These are phyloP conservation scores for Erinaceus europaeus DNA, from an alignment of 2,113 vertebrate genomes.

Conservation along the genomic window DNA sequence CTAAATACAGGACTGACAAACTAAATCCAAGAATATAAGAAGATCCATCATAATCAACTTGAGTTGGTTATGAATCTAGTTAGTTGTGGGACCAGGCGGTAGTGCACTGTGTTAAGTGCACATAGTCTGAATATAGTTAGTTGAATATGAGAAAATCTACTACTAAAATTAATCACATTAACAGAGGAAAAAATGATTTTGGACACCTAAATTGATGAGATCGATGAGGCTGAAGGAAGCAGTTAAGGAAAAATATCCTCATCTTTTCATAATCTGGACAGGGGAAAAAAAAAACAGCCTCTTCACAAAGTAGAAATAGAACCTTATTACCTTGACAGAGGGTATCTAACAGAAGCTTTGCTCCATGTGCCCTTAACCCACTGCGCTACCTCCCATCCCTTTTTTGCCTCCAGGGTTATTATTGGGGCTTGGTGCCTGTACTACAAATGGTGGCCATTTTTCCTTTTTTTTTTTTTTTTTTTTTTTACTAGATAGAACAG, in stretches of 20 bases:
- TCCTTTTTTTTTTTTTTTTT: too few species aligned
- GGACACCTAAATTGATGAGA: background rate
- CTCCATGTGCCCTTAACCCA: too few species aligned
- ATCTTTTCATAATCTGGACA: background rate
- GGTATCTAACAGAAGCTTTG: background rate
- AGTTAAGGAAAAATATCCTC: background rate
- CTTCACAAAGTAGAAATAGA: background rate
- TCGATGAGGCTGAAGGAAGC: background rate
- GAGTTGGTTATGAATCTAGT: too few species aligned
- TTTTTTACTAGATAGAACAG: too few species aligned
- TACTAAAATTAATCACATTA: background rate
- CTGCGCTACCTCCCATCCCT: too few species aligned
- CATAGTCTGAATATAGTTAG: background rate
- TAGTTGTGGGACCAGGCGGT: too few species aligned
- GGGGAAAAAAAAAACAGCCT: background rate
- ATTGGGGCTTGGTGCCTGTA: too few species aligned
- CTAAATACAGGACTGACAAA: background rate
- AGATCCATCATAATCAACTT: background rate
- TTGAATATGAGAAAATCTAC: background rate
- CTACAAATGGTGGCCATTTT: too few species aligned
- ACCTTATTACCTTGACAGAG: background rate
- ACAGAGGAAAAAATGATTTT: background rate
- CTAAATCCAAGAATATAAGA: conserved; percentile 5
- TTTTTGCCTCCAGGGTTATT: too few species aligned
- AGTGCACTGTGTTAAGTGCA: too few species aligned